Evolutionary conservation across 1,140 invertebrate species (phyloP), one percentile per base, ranked within the genome.

Genomic region (Temnothorax longispinosus): DNA sequence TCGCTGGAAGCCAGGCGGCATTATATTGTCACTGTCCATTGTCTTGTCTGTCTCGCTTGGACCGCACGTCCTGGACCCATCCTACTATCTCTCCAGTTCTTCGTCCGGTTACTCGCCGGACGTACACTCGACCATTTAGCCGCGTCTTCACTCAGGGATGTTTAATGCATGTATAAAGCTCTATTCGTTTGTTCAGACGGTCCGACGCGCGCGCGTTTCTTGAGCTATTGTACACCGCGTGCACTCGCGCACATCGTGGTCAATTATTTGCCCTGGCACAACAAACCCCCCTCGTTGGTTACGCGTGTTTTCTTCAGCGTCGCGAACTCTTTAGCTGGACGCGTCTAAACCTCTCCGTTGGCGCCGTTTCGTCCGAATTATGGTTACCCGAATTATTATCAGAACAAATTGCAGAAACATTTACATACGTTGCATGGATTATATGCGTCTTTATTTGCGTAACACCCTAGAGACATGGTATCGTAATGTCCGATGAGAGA

Each of bases 1-100:
- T 91, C 80, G 78, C 38, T 78, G 87, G 77, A 72, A 91, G 89
- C 89, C 62, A 84, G 47, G n/a, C 47, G 80, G 88, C 54, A 89
- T 93, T 93, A 93, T 92, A 93, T 93, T 93, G 93, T 93, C 92
- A 88, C 85, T 89, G 89, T 89, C 89, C 90, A 93, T 94, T 93
- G 93, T 93, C 92, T 93, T 94, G 92, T 94, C 94, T 52, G 88
- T 93, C 84, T 71, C 64, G 56, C 27, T 71, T 72, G 27, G 27
- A 50, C 67, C 87, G 64, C 72, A 52, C 76, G 58, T 82, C 76
- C 6, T 81, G 65, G 58, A 52, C 38, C 50, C 54, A 7, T 81
- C 64, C 72, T 84, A 78, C 69, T 64, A 44, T 86, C 56, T 82
- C 62, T 64, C 13, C 47, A 56, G 65, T 47, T 67, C n/a, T 44